Conservation (phyloP, 2,797 vertebrate genomes). For the Lemur catta region DNA sequence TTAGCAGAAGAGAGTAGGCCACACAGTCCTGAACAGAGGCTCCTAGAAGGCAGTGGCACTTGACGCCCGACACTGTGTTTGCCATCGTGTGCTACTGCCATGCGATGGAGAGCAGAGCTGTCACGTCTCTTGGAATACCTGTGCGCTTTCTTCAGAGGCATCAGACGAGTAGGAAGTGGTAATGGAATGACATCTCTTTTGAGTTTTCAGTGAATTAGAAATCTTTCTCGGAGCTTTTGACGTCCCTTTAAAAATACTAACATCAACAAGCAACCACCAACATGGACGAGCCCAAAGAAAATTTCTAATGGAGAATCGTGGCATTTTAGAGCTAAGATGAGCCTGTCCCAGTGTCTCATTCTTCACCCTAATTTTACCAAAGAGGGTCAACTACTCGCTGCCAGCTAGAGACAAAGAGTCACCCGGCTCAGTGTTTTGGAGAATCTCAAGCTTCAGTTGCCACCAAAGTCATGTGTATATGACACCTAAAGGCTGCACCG, state of each 20-base stretch:
- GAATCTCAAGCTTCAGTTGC: background rate
- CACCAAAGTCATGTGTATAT: background rate
- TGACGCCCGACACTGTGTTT: background rate
- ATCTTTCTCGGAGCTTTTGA: background rate
- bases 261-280: background rate
- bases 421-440: too few relatives aligned
- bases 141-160: background rate
- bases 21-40: background rate
- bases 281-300: background rate
- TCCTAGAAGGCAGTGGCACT: constrained; percentile 25
- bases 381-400: background rate
- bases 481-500: too few relatives aligned
- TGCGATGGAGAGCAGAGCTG: background rate
- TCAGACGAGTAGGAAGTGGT: background rate
- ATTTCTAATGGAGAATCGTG: background rate
- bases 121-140: background rate
- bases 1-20: background rate
- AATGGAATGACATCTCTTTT: background rate
- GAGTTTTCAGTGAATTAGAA: background rate
- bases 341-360: background rate
- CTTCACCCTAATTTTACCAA: background rate
- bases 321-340: background rate
- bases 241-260: background rate
- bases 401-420: background rate
- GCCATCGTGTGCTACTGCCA: rapidly evolving